Evolutionary conservation across 2,888 invertebrate species (phyloP), one percentile per base, ranked within the genome.

Genomic region (Erebia ligea): DNA sequence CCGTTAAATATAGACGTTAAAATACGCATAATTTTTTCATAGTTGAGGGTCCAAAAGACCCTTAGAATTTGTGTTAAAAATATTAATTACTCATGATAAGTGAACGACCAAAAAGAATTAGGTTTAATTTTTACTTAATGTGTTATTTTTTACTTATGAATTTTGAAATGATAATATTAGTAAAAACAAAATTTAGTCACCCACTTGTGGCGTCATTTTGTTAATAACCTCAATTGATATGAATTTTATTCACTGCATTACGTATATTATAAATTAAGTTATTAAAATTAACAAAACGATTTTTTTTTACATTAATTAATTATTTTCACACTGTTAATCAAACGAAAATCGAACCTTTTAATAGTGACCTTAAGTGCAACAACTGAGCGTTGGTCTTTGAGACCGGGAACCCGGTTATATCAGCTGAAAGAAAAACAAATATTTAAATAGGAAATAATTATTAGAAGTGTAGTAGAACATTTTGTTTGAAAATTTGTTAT

Each of bases 361-460:
- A 85, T 19, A 93, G 87, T 54, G 90, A 86, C 79, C 93, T 84
- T 85, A 93, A 87, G 80, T 93, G 90, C 76, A 93, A 88, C 69
- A 93, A 86, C 68, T 84, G 88, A 4, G 87, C 88, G 75, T 87
- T 90, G 66, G 90, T 92, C 73, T 87, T 82, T 72, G 88, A 92
- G 42, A 88, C 91, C 17, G 92, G 93, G 78, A 93, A 92, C 17
- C 93, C 92, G 79, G 90, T 87, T 67, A 85, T 82, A 75, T 82
- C 78, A 25, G 89, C 87, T 87, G 89, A 77, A 88, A 88, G 79
- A 76, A 67, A 80, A 77, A 69, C 58, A 64, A 45, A n/a, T 58
- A 61, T 59, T 67, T 40, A 48, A 45, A 56, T n/a, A 21, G 19
- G 21, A 69, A 9, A 69, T 56, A 68, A n/a, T n/a, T n/a, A n/a